These are phyloP conservation scores for Chymomyza fuscimana DNA, from an alignment of 2,888 invertebrate genomes.

Conservation along the genomic window DNA sequence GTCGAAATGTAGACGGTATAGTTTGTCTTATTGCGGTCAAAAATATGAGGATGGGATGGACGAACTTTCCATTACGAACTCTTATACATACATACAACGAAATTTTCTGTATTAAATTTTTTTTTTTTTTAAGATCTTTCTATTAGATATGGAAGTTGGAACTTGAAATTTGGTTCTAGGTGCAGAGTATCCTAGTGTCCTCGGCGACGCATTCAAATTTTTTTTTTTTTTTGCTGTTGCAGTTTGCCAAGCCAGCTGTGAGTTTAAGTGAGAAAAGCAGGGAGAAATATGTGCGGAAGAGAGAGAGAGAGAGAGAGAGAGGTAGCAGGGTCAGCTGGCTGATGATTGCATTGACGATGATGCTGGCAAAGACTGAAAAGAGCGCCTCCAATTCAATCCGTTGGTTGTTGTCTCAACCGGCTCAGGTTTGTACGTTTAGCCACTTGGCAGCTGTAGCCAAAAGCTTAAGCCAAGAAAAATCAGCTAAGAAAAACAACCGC, in stretches of 20 bases:
- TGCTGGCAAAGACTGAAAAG: slow-evolving; percentile 34
- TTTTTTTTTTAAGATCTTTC: too few species aligned
- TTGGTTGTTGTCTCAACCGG: slow-evolving; percentile 46
- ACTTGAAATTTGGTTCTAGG: too few species aligned
- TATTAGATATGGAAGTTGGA: too few species aligned
- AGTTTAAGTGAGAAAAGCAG: background rate
- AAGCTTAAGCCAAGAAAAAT: slow-evolving; percentile 55
- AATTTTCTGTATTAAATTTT: too few species aligned
- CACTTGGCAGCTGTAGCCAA: slow-evolving; percentile 47
- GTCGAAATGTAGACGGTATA: too few species aligned
- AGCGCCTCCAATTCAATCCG: slow-evolving; percentile 26
- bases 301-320: background rate
- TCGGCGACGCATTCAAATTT: too few species aligned
- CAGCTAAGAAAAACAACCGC: slow-evolving; percentile 56
- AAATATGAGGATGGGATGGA: too few species aligned
- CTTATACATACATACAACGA: too few species aligned
- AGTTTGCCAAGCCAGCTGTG: slow-evolving; percentile 47
- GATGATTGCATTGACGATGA: slow-evolving; percentile 61
- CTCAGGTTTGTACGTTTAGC: slow-evolving; percentile 57
- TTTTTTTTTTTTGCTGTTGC: slow-evolving; percentile 17
- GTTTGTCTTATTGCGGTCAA: too few species aligned
- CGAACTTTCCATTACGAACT: too few species aligned
- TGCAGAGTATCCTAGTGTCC: too few species aligned
- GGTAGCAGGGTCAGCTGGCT: slow-evolving; percentile 16
- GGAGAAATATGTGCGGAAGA: background rate